These are phyloP conservation scores for Lacanobia wlatinum DNA, from an alignment of 2,888 invertebrate genomes.

Conservation along the genomic window DNA sequence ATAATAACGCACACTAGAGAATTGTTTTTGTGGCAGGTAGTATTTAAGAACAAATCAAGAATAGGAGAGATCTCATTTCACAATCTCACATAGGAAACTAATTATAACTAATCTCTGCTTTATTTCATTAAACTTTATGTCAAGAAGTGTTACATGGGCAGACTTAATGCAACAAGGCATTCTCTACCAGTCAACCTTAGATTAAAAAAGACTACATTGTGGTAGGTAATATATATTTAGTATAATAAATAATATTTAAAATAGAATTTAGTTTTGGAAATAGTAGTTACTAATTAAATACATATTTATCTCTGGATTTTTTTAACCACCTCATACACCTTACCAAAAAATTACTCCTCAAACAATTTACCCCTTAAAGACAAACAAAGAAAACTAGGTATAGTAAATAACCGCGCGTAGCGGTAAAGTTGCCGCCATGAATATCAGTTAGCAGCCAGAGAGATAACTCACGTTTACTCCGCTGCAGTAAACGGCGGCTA, in stretches of 20 bases:
- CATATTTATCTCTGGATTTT: too few species aligned
- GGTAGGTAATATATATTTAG: too few species aligned
- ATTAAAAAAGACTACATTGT: too few species aligned
- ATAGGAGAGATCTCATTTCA: neutral
- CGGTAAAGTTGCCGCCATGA: constrained; percentile 64
- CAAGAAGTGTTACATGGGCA: too few species aligned
- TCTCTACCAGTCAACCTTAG: too few species aligned
- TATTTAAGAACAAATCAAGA: neutral
- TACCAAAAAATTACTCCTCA: neutral
- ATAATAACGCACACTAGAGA: too few species aligned
- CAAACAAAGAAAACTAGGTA: constrained; percentile 30
- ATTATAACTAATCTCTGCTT: too few species aligned
- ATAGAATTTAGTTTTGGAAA: too few species aligned
- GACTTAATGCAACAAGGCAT: too few species aligned
- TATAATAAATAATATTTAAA: too few species aligned
- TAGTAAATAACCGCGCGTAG: constrained; percentile 47
- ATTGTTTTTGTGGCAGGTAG: neutral
- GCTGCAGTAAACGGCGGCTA: constrained; percentile 32
- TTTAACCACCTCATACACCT: neutral
- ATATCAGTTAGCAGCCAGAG: constrained; percentile 69
- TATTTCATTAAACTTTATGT: too few species aligned
- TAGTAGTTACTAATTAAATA: too few species aligned
- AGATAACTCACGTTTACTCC: constrained; percentile 47
- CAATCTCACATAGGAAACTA: neutral
- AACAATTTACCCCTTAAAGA: constrained; percentile 32